Conservation (phyloP, 2,113 vertebrate species). For the Gymnobelideus leadbeateri region DNA sequence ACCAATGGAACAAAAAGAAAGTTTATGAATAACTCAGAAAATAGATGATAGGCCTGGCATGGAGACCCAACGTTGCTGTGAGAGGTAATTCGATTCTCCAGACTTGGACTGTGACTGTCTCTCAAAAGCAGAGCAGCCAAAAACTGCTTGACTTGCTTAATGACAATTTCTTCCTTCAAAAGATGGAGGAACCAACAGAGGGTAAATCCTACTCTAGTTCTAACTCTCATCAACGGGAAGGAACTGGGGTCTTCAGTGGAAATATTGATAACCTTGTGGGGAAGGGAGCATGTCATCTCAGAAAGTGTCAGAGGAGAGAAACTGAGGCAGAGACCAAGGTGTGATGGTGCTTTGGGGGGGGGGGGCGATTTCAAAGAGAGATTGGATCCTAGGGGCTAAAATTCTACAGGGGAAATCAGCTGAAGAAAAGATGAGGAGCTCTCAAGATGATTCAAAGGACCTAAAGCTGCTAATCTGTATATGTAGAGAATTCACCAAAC, state of each 20-base stretch:
- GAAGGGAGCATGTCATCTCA: neutral
- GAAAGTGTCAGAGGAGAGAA: neutral
- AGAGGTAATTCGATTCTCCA: neutral
- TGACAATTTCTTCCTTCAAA: neutral
- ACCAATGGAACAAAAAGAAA: neutral
- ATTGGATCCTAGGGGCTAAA: neutral
- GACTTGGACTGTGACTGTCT: neutral
- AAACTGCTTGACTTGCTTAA: neutral
- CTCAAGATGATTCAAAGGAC: neutral
- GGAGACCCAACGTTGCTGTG: neutral
- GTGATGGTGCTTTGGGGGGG: neutral
- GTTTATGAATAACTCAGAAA: neutral
- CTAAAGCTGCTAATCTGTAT: neutral
- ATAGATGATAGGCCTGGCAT: neutral
- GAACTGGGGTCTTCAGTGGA: neutral
- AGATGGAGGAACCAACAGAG: neutral
- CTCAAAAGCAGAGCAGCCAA: neutral
- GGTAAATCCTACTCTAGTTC: neutral
- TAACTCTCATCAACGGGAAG: neutral
- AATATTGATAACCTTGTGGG: neutral
- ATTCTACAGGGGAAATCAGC: neutral
- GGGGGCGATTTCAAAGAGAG: neutral
- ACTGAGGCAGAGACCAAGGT: neutral
- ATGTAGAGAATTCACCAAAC: neutral
- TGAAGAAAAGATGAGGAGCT: neutral